A percentile compares a stretch with the other conserved stretches of the same genome.
Evolutionary conservation across 2,113 vertebrate genomes (phyloP).

Genomic region (Ophthalmolycus amberensis): DNA sequence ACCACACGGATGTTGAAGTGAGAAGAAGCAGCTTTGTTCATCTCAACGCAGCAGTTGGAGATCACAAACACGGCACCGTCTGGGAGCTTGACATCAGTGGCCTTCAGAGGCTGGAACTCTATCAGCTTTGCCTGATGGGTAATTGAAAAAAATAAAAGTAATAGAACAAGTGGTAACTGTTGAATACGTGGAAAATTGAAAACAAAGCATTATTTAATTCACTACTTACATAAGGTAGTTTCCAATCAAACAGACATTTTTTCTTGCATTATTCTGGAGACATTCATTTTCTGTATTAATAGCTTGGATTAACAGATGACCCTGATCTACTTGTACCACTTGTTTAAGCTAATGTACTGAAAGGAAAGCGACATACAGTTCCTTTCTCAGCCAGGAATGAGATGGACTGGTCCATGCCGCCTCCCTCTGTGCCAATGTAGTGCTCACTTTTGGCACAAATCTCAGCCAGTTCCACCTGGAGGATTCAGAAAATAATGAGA

Average conservation of each 20-base stretch:
- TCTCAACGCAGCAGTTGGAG: slow-evolving; percentile 95
- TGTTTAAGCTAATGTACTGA: background rate
- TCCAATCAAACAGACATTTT: background rate
- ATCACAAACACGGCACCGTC: slow-evolving; percentile 93
- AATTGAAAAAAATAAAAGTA: slow-evolving; percentile 37
- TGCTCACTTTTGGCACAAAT: slow-evolving; percentile 92
- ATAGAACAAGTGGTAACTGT: background rate
- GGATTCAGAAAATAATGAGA: background rate
- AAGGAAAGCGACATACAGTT: slow-evolving; percentile 84
- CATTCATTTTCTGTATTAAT: background rate
- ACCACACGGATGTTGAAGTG: slow-evolving; percentile 96
- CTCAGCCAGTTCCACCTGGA: slow-evolving; percentile 91
- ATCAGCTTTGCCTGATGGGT: slow-evolving; percentile 94
- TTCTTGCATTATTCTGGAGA: background rate
- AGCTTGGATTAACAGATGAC: background rate
- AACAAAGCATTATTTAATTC: background rate
- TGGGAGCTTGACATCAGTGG: slow-evolving; percentile 93
- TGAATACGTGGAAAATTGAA: background rate
- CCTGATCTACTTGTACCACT: background rate
- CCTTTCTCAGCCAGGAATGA: slow-evolving; percentile 95
- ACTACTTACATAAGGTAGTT: background rate
- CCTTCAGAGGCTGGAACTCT: slow-evolving; percentile 92
- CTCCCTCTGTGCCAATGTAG: slow-evolving; percentile 97
- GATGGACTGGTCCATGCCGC: slow-evolving; percentile 99
- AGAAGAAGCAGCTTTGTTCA: slow-evolving; percentile 97